These are phyloP conservation scores for Oryzias dopingdopingensis DNA, from an alignment of 2,797 vertebrate genomes.

Conservation along the genomic window DNA sequence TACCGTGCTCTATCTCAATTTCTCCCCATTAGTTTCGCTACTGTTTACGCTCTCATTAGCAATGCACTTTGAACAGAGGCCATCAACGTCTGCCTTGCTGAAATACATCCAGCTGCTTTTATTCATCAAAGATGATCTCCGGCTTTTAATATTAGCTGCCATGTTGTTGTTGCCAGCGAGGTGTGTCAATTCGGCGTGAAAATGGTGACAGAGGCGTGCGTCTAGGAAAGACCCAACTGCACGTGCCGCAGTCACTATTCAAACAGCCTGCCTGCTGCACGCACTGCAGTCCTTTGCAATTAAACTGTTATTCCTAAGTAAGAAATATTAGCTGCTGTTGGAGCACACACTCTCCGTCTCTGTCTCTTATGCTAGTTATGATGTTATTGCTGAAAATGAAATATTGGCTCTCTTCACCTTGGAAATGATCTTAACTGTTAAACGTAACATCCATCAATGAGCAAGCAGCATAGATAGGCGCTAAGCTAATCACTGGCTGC, in stretches of 20 bases:
- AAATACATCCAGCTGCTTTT: constrained; percentile 29
- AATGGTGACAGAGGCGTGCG: constrained; percentile 27
- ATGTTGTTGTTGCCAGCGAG: constrained; percentile 43
- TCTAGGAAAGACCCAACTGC: constrained; percentile 43
- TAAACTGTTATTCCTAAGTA: constrained; percentile 58
- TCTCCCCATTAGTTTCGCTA: constrained; percentile 23
- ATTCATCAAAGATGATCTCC: constrained; percentile 44
- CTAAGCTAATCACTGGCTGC: constrained; percentile 72
- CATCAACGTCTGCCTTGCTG: constrained; percentile 33
- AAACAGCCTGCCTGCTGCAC: constrained; percentile 9
- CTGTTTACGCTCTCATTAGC: constrained; percentile 48
- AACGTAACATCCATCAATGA: constrained; percentile 72
- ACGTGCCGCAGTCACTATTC: constrained; percentile 33
- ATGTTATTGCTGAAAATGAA: constrained; percentile 71
- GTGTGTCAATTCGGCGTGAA: constrained; percentile 30
- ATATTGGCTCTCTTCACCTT: constrained; percentile 71
- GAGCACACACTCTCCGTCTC: not conserved
- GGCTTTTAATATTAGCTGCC: constrained; percentile 35
- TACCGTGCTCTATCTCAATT: not conserved
- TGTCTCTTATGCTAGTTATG: constrained; percentile 37
- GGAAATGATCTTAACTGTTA: constrained; percentile 71
- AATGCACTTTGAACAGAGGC: constrained; percentile 23
- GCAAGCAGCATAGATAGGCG: constrained; percentile 55
- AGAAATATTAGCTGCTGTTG: constrained; percentile 57
- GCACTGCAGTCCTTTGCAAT: constrained; percentile 46